Evolutionary conservation across 2,113 vertebrate genomes (phyloP).

Genomic region (Phalacrocorax aristotelis): DNA sequence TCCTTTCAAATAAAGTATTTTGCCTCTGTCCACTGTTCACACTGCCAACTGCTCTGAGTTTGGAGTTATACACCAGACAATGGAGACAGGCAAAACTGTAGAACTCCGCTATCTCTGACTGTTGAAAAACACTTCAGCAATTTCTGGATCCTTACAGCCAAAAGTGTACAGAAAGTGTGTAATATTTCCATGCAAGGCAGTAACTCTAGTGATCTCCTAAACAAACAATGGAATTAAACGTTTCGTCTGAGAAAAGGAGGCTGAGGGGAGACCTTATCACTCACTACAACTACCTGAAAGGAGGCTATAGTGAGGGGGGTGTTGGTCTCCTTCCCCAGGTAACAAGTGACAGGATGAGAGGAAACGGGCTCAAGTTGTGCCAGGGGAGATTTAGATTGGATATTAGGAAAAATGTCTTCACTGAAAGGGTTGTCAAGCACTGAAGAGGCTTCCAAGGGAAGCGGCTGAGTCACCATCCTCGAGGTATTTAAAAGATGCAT

Average conservation of each 20-base stretch:
- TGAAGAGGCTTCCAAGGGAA: background rate
- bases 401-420: background rate
- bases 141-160: background rate
- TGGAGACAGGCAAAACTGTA: background rate
- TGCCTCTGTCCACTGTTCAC: background rate
- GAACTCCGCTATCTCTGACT: background rate
- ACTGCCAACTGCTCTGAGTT: background rate
- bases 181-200: background rate
- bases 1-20: background rate
- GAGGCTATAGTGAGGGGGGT: rapidly evolving
- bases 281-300: background rate
- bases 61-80: background rate
- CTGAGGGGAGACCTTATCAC: background rate
- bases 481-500: background rate
- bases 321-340: background rate
- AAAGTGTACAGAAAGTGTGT: background rate
- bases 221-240: background rate
- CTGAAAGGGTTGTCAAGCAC: background rate
- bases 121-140: background rate
- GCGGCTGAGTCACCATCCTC: background rate
- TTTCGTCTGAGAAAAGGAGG: background rate
- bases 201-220: background rate
- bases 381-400: background rate
- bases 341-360: background rate
- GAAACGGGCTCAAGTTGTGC: background rate